Percentiles rank a stretch among this genome's conserved stretches.
Conservation (phyloP, 2,797 vertebrate genomes). For the Scyliorhinus canicula region DNA sequence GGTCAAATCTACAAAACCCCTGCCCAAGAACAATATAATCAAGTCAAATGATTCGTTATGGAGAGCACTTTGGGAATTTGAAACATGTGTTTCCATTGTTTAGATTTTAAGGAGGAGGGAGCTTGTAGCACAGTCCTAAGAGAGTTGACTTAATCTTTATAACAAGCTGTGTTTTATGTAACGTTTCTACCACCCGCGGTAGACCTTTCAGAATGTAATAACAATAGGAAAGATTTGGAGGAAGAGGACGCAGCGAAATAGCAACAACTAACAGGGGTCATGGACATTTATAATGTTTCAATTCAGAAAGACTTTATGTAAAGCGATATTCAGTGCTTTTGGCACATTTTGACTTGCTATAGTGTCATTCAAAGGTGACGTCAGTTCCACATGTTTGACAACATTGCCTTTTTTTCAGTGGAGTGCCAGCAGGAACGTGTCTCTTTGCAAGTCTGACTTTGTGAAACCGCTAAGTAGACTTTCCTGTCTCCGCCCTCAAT, state of each 20-base stretch:
- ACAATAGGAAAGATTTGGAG: slow-evolving; percentile 19
- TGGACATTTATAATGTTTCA: slow-evolving; percentile 6
- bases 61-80: slow-evolving; percentile 18
- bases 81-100: slow-evolving; percentile 36
- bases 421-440: not conserved
- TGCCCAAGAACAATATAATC: slow-evolving; percentile 31
- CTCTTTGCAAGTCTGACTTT: not conserved
- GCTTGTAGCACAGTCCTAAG: slow-evolving; percentile 2
- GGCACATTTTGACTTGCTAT: not conserved
- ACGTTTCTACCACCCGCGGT: slow-evolving; percentile 21
- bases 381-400: not conserved
- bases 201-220: slow-evolving; percentile 22
- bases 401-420: not conserved
- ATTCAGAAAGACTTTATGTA: not conserved
- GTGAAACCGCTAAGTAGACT: not conserved
- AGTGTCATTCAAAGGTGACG: not conserved
- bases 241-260: not conserved
- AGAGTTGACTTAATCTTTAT: slow-evolving; percentile 29
- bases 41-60: slow-evolving; percentile 27
- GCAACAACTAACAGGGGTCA: not conserved
- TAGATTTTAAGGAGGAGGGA: slow-evolving; percentile 28
- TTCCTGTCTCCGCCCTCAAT: slow-evolving; percentile 21
- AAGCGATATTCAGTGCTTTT: not conserved
- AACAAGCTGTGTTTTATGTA: slow-evolving; percentile 34
- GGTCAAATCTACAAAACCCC: slow-evolving; percentile 22